Conservation (phyloP, 1,140 invertebrate genomes). For the Hycleus phaleratus region DNA sequence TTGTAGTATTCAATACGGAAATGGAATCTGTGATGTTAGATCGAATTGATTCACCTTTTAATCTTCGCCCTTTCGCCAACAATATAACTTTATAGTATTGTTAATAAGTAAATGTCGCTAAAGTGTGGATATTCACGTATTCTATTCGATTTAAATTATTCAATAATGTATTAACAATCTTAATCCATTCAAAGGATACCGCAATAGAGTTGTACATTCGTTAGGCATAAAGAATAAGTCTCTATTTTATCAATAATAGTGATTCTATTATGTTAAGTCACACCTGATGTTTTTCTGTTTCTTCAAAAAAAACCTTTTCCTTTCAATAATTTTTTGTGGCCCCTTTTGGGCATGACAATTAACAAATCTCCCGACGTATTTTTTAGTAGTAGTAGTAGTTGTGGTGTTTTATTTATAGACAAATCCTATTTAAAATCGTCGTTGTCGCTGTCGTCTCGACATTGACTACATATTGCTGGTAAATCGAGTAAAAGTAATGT, state of each 20-base stretch:
- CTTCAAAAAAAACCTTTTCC: too few species aligned
- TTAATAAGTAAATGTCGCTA: too few species aligned
- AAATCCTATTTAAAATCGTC: not conserved
- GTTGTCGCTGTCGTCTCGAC: too few species aligned
- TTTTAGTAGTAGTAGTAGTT: too few species aligned
- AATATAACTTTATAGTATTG: not conserved
- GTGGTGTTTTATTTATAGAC: not conserved
- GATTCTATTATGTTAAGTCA: too few species aligned
- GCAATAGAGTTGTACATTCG: slow-evolving; percentile 14
- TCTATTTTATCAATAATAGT: too few species aligned
- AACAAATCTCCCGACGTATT: slow-evolving; percentile 1
- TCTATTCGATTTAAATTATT: slow-evolving; percentile 8
- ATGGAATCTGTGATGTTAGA: too few species aligned
- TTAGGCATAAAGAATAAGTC: slow-evolving; percentile 10
- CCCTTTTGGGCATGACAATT: slow-evolving; percentile 3
- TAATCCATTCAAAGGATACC: slow-evolving; percentile 10
- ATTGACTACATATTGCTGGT: slow-evolving; percentile 3
- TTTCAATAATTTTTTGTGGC: too few species aligned
- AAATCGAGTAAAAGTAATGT: slow-evolving; percentile 1
- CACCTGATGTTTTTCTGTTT: too few species aligned
- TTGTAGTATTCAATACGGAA: too few species aligned
- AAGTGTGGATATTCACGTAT: not conserved
- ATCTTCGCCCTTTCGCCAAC: not conserved
- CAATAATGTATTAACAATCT: slow-evolving; percentile 8
- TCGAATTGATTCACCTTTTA: too few species aligned